A percentile compares a stretch with the other conserved stretches of the same genome.
Conservation (phyloP, 2,113 vertebrate genomes). For the Elaphurus davidianus region DNA sequence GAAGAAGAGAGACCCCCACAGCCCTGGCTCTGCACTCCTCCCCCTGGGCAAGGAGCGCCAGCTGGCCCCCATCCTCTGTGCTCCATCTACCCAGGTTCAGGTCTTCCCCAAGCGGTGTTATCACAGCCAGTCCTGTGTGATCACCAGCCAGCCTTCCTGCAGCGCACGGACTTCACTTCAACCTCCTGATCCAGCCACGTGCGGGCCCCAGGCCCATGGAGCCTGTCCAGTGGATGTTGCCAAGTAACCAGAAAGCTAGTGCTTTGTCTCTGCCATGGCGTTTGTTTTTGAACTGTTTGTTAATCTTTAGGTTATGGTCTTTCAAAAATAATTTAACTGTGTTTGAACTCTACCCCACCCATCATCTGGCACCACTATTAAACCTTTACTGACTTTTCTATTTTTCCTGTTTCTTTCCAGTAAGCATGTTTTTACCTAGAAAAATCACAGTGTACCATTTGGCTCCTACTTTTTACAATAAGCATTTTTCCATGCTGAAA, state of each 20-base stretch:
- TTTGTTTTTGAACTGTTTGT: background rate
- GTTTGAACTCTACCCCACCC: background rate
- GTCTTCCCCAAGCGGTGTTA: background rate
- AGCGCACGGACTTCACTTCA: background rate
- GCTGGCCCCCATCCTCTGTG: accelerated
- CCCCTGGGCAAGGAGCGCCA: background rate
- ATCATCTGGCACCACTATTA: background rate
- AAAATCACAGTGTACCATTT: background rate
- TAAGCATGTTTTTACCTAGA: background rate
- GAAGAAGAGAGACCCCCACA: background rate
- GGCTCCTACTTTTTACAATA: background rate
- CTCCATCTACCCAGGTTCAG: accelerated
- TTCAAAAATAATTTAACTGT: background rate
- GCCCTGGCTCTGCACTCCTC: background rate
- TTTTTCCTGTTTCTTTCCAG: background rate
- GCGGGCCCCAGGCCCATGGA: too few relatives aligned
- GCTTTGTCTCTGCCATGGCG: background rate
- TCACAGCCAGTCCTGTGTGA: background rate
- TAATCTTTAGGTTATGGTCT: background rate
- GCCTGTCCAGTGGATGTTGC: background rate
- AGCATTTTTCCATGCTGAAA: background rate
- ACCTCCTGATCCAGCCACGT: background rate
- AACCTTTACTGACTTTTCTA: background rate
- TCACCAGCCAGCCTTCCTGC: background rate
- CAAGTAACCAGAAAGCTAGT: background rate